These are phyloP conservation scores for Caloenas nicobarica DNA, from an alignment of 2,113 vertebrate genomes.

Conservation along the genomic window DNA sequence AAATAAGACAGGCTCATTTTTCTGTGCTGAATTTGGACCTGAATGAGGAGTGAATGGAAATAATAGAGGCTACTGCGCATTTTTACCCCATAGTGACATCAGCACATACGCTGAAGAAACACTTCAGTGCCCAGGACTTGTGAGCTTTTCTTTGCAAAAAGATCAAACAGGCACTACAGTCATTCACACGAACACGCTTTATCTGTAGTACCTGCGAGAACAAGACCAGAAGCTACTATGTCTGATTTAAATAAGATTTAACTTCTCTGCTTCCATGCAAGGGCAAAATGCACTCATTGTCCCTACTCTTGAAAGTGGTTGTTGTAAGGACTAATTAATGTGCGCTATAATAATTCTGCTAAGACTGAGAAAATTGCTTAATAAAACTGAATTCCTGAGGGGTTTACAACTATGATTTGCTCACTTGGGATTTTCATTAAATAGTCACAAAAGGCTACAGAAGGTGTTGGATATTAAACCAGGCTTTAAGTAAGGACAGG, in stretches of 20 bases:
- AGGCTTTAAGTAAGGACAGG: background rate
- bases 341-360: background rate
- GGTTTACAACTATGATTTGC: background rate
- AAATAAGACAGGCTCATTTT: background rate
- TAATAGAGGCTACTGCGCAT: background rate
- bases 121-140: background rate
- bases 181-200: background rate
- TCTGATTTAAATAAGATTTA: background rate
- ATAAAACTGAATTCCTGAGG: background rate
- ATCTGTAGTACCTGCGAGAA: background rate
- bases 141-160: background rate
- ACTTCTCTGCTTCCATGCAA: background rate
- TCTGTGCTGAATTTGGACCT: background rate
- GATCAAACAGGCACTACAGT: background rate
- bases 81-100: background rate
- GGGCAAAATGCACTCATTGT: background rate
- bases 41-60: background rate
- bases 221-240: background rate
- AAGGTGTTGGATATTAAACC: background rate
- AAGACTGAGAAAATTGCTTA: background rate
- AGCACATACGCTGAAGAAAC: background rate
- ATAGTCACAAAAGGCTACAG: background rate
- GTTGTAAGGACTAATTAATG: background rate
- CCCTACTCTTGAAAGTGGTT: background rate
- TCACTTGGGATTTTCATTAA: background rate